Percentiles rank a stretch among this genome's conserved stretches.
Evolutionary conservation across 64 coral and sea anemone genomes (phyloP).

Genomic region (Dendronephthya gigantea): DNA sequence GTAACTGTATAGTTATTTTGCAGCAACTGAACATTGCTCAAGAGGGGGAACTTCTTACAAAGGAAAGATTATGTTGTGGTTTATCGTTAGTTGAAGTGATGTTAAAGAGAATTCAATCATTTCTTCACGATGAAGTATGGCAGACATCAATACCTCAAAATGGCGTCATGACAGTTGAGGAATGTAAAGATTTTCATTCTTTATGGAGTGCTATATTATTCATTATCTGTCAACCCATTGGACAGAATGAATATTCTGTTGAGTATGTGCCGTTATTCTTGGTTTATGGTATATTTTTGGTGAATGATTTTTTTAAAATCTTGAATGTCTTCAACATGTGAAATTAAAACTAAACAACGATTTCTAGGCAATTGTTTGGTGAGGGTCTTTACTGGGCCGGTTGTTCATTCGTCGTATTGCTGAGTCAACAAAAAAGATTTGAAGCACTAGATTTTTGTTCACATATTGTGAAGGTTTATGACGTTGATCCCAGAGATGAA

Average conservation of each 20-base stretch:
- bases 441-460: constrained; percentile 97
- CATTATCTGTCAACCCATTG: constrained; percentile 70
- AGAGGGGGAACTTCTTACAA: constrained; percentile 89
- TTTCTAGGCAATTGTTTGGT: constrained; percentile 68
- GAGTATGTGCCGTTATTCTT: constrained; percentile 48
- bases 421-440: constrained; percentile 72
- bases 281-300: not conserved
- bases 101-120: constrained; percentile 63
- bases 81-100: constrained; percentile 89
- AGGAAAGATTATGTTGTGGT: constrained; percentile 89
- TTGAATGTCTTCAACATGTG: not conserved
- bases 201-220: constrained; percentile 97
- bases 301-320: not conserved
- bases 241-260: constrained; percentile 70
- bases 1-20: not conserved
- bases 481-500: constrained; percentile 72
- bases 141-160: constrained; percentile 45
- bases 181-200: constrained; percentile 79
- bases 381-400: constrained; percentile 91
- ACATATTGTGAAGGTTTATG: constrained; percentile 91
- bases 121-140: constrained; percentile 66
- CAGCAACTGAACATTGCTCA: constrained; percentile 55
- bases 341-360: not conserved
- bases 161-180: constrained; percentile 86
- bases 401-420: constrained; percentile 56